Base-by-base conservation (phyloP, 2,888 invertebrate species). In the Cepaea hortensis region DNA sequence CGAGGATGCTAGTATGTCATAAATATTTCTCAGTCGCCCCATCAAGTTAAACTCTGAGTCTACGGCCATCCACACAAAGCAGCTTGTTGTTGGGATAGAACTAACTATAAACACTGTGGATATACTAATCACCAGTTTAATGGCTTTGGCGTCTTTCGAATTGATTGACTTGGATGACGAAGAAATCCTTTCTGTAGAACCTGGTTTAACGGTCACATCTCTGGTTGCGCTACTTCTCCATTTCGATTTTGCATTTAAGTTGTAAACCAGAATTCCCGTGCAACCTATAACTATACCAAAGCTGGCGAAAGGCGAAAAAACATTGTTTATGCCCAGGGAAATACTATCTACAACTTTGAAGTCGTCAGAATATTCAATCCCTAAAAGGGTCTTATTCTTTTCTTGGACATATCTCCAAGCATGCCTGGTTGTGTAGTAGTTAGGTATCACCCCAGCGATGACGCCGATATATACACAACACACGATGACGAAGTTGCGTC, bases 111-210 rank as follows among this genome's bases (percentile, higher is more conserved):
- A 84, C 5, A 76, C 23, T 11, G 65, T 20, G 15, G 84, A 84
- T n/a, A 84, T 7, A 20, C 13, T 62, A 3, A 76, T 62, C 9
- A 84, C 84, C 35, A 84, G 76, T 65, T 84, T 84, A 20, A 84
- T 84, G 0, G 76, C 84, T 76, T 76, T 84, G 18, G 76, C 61
- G 46, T 84, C 84, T 20, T 76, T 84, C n/a, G 76, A 62, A 62
- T 62, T 48, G 48, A 46, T 48, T 20, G 76, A 18, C 5, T 50
- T 35, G 20, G 50, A 61, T 13, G 62, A 18, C 13, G 50, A 18
- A 18, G 72, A 7, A 15, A 46, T 2, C 11, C 35, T 3, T 15
- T 50, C 35, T 4, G 2, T 2, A 0, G 55, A 11, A 1, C n/a
- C 13, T 3, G 11, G 11, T 7, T 61, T 70, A 1, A 18, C 48